Evolutionary conservation across 2,797 vertebrate genomes (phyloP), one percentile per base, ranked within the genome.

Genomic region (Pipistrellus nathusii): DNA sequence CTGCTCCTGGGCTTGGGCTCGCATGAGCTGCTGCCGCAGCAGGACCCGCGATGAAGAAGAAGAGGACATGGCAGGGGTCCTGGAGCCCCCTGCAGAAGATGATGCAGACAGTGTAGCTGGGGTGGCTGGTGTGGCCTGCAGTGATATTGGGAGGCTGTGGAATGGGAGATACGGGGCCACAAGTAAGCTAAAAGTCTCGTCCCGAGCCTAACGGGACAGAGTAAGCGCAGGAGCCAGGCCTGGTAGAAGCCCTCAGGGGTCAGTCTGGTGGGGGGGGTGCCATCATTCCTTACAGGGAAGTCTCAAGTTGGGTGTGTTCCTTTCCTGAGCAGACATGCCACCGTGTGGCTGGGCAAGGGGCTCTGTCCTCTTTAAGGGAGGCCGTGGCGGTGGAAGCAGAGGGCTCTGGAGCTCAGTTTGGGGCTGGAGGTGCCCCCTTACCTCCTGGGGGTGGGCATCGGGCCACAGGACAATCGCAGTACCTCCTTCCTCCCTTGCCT

Each of bases 1-100:
- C 97, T 99, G 99, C 96, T 99, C 99, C 98, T 99, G 99, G 1
- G 99, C 98, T 98, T 99, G 99, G 51, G 99, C 99, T 96, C 99
- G 98, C 99, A 99, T 99, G 93, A 99, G 98, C 99, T 99, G 99
- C 98, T 99, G 99, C 91, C 99, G 98, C 91, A 99, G 98, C 97
- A 99, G 97, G 97, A 99, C 98, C 14, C 99, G 98, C 0, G 99
- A 99, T 2, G 99, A 98, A 98, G 99, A 99, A 95, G 97, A 96
- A 0, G 96, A 91, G 1, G 97, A 94, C 68, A 96, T 96, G 92
- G 97, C 94, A 93, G 95, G 96, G 93, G 95, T 96, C 85, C 96
- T 89, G 85, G 96, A 97, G 91, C 96, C 96, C 95, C 95, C 96
- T 95, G 96, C 91, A 95, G 97, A 95, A 97, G 96, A 95, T n/a